phyloP scores from a whole-genome alignment of 2,113 vertebrate species.

The Atlantisia rogersi region DNA sequence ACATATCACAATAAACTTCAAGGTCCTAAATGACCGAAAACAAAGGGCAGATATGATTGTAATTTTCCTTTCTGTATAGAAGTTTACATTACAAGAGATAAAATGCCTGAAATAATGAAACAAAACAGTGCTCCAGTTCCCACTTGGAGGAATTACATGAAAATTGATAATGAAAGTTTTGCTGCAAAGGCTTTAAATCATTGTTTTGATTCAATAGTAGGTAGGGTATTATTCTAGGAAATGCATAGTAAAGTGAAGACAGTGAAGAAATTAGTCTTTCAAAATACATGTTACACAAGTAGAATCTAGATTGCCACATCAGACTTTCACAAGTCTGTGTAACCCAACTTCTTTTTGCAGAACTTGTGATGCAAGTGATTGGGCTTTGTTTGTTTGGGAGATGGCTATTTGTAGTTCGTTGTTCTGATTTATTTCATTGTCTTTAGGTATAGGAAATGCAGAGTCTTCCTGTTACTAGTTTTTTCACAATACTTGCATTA shows the following conservation, averaged over 20 bases:
- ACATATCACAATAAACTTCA: background rate
- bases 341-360: background rate
- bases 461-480: background rate
- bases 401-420: background rate
- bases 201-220: constrained; percentile 3
- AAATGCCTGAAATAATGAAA: constrained; percentile 30
- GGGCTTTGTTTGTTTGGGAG: background rate
- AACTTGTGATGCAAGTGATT: background rate
- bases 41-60: background rate
- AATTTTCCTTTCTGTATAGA: background rate
- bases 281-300: background rate
- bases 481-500: background rate
- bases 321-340: background rate
- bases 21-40: background rate
- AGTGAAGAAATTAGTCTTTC: background rate
- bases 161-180: constrained; percentile 14
- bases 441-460: background rate
- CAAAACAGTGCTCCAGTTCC: background rate
- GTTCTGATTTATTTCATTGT: background rate
- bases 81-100: background rate
- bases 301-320: background rate
- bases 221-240: background rate
- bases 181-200: background rate
- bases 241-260: background rate
- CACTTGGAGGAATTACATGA: background rate